These are phyloP conservation scores for Atherinomorus stipes DNA, from an alignment of 2,113 vertebrate species.

Conservation along the genomic window DNA sequence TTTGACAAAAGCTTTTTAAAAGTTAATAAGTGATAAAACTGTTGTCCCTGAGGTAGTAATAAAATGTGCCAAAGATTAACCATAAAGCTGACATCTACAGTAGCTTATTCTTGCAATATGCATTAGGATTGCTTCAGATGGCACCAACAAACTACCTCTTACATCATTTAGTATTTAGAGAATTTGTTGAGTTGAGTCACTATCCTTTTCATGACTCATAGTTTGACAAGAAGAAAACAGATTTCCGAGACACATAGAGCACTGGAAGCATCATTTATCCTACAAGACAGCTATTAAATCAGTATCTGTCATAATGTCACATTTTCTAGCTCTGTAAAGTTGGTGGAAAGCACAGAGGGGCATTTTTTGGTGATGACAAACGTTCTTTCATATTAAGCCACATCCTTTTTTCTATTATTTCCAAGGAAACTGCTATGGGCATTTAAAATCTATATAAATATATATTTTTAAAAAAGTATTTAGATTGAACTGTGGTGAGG, in stretches of 20 bases:
- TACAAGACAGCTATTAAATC: background rate
- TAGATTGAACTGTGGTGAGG: slow-evolving; percentile 6
- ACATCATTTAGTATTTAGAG: background rate
- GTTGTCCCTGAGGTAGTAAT: too few relatives aligned
- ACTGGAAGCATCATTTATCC: background rate
- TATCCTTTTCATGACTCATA: background rate
- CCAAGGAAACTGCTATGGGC: slow-evolving; percentile 5
- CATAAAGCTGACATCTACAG: background rate
- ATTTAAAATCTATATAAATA: background rate
- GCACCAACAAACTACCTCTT: background rate
- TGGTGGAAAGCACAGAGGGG: background rate
- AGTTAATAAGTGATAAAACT: background rate
- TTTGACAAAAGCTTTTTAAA: background rate
- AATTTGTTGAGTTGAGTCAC: background rate
- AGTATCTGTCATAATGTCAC: background rate
- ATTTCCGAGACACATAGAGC: background rate
- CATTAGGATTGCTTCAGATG: background rate
- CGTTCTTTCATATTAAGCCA: background rate
- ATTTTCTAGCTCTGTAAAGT: background rate
- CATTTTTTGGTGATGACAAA: background rate
- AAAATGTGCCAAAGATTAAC: background rate
- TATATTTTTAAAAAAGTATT: slow-evolving; percentile 14
- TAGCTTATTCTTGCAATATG: background rate
- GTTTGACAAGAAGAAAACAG: background rate
- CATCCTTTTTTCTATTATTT: background rate